Evolutionary conservation across 2,888 invertebrate genomes (phyloP), one percentile per base, ranked within the genome.

Genomic region (Tridacna crocea): DNA sequence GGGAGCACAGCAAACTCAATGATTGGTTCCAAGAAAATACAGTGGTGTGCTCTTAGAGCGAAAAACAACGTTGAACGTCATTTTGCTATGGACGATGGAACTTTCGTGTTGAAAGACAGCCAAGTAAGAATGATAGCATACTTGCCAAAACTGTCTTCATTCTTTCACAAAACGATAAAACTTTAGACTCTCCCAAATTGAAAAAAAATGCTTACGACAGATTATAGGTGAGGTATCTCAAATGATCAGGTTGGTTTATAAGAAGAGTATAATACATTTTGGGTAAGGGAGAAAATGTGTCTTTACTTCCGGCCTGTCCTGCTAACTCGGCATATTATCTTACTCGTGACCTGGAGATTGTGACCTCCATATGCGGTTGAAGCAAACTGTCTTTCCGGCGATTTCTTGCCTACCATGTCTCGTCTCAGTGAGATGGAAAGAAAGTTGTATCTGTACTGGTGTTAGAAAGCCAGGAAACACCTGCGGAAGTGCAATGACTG

Each of bases 11-110:
- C 61, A 24, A 24, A 10, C 24, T 2, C 61, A 24, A 61, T 61
- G 61, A 61, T 61, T 13, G n/a, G 27, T 0, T 22, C 22, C 3
- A 55, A 65, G 15, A 51, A 48, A 26, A 70, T 70, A 19, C 10
- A 36, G 22, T 81, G 81, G 81, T 55, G 74, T 22, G 75, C 81
- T 0, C 63, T 55, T 24, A 74, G 81, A 47, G 36, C 58, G 13
- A 68, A 61, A 55, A 60, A 36, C 22, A 60, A 65, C 17, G 55
- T 27, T 15, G 81, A 81, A 51, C 58, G 81, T 19, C 81, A 81
- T 47, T 78, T 81, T 22, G 75, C 72, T n/a, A 47, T 76, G 47
- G 80, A 76, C 15, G 63, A 36, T 11, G 66, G 66, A 0, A 17
- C 10, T 22, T 72, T 68, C 55, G 72, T 76, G 27, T 8, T 81